Conservation (phyloP, 2,797 vertebrate species). For the Spea hammondii region DNA sequence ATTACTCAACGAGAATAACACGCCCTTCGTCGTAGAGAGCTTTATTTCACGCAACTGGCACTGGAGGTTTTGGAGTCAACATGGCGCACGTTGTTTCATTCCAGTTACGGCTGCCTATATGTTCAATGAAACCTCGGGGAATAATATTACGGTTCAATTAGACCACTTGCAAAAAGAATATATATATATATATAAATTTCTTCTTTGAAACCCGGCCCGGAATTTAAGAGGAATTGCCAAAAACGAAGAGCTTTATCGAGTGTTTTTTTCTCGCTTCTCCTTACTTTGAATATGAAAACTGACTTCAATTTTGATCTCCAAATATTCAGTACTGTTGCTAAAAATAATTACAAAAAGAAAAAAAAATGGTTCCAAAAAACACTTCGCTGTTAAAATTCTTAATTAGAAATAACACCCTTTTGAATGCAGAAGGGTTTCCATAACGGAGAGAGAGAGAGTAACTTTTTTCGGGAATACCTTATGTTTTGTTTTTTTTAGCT, state of each 20-base stretch:
- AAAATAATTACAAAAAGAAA: conserved; percentile 38
- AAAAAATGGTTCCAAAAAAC: conserved; percentile 44
- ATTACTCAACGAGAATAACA: conserved; percentile 41
- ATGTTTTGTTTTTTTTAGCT: conserved; percentile 20
- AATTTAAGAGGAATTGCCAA: conserved; percentile 32
- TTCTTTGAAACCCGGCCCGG: conserved; percentile 35
- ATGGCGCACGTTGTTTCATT: conserved; percentile 14
- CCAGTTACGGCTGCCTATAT: conserved; percentile 27
- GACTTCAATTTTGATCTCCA: conserved; percentile 28
- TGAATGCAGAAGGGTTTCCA: conserved; percentile 41
- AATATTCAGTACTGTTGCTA: conserved; percentile 22
- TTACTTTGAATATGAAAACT: background rate
- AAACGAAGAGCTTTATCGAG: conserved; percentile 15
- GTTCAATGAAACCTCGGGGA: conserved; percentile 32
- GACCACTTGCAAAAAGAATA: conserved; percentile 28
- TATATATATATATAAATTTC: conserved; percentile 19
- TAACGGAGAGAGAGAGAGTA: background rate
- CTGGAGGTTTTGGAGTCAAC: conserved; percentile 13
- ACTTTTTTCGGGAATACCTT: conserved; percentile 13
- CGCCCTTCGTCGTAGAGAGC: background rate
- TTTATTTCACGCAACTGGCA: conserved; percentile 23
- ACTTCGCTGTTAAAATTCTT: conserved; percentile 47
- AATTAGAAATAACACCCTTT: conserved; percentile 50
- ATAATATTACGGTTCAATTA: conserved; percentile 47
- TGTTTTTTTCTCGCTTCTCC: background rate